Percentiles rank a stretch among this genome's conserved stretches.
Conservation (phyloP, 2,888 invertebrate genomes). For the Acanthosepion pharaonis region DNA sequence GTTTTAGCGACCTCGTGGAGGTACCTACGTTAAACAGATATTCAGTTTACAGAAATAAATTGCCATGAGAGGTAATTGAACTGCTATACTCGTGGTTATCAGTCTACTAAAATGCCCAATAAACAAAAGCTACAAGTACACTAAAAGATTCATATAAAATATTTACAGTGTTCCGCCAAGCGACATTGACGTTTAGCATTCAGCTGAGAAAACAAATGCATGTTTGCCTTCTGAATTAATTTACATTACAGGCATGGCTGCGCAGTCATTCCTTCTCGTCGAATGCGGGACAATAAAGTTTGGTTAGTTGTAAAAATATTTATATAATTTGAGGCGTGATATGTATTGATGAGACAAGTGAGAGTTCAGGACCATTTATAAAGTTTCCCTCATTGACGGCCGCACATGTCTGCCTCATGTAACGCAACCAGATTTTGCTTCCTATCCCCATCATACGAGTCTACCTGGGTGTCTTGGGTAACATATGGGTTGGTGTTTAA, state of each 20-base stretch:
- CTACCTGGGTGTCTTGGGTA: neutral
- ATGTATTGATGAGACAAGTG: neutral
- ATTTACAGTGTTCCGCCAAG: neutral
- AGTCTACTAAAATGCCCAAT: neutral
- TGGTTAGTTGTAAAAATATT: neutral
- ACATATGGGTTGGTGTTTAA: no score
- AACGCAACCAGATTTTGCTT: neutral
- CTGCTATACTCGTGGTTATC: neutral
- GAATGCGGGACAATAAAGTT: neutral
- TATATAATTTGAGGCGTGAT: slow-evolving; percentile 33
- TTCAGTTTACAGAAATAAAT: no score
- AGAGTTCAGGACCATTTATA: neutral
- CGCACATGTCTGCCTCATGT: neutral
- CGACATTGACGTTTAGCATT: neutral
- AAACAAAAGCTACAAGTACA: neutral
- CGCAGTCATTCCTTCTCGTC: neutral
- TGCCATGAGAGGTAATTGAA: neutral
- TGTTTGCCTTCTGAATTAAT: neutral
- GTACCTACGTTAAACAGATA: no score
- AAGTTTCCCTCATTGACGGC: neutral
- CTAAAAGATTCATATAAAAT: slow-evolving; percentile 33
- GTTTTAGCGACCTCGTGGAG: no score
- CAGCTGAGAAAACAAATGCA: neutral
- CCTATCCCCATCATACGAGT: neutral
- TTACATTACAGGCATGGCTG: neutral